Percentiles rank a stretch among this genome's conserved stretches.
Evolutionary conservation across 2,888 invertebrate species (phyloP).

Genomic region (Apamea crenata): DNA sequence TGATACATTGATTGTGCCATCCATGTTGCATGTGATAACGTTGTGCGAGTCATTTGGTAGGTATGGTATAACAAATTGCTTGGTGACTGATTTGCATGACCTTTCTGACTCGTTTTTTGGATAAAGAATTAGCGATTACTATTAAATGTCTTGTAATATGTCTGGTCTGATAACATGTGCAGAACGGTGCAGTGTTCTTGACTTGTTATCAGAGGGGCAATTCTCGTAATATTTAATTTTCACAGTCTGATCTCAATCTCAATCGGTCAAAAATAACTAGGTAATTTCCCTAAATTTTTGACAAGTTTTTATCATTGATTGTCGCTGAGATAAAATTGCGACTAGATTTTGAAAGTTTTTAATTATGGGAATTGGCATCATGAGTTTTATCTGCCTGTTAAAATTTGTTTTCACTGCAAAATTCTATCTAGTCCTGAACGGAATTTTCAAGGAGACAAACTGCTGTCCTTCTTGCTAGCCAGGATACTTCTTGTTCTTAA

Average conservation of each 20-base stretch:
- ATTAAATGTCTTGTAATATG: too few relatives aligned
- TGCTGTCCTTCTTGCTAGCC: neutral
- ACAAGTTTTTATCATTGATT: too few relatives aligned
- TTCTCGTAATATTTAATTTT: too few relatives aligned
- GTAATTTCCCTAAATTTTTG: too few relatives aligned
- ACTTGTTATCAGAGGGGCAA: too few relatives aligned
- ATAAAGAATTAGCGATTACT: neutral
- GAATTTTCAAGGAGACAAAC: neutral
- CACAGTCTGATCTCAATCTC: too few relatives aligned
- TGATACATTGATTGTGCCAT: slow-evolving; percentile 23
- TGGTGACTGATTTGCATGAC: slow-evolving; percentile 4
- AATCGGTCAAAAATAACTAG: too few relatives aligned
- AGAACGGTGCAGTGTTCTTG: neutral
- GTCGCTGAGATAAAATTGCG: too few relatives aligned
- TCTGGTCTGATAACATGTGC: too few relatives aligned
- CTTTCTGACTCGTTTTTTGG: neutral
- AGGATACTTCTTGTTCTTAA: neutral
- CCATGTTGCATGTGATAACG: slow-evolving; percentile 25
- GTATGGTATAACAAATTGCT: neutral
- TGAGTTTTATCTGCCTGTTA: neutral
- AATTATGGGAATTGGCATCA: too few relatives aligned
- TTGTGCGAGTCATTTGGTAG: slow-evolving; percentile 19
- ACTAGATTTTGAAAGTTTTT: too few relatives aligned
- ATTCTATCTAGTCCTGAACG: neutral
- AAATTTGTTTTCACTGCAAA: neutral